Base-by-base conservation (phyloP, 2,888 invertebrate species). In the Sturmia bella region DNA sequence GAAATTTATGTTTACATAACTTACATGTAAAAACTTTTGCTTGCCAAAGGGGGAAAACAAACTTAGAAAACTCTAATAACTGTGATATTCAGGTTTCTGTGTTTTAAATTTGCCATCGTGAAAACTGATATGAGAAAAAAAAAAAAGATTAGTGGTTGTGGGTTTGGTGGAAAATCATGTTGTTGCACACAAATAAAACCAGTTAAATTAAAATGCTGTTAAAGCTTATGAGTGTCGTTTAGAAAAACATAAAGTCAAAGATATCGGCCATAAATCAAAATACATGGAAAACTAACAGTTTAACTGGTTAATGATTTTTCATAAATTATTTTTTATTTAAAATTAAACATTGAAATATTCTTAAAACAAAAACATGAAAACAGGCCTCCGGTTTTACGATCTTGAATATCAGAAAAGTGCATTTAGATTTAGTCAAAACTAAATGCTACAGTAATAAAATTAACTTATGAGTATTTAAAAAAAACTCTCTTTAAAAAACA, bases 231-330 rank as follows among this genome's bases (percentile, higher is more conserved):
- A 63, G 24, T 63, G 43, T 52, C 59, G 52, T 13, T 73, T 63
- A 39, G 64, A 56, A 56, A 74, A 64, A 24, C 17, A 56, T 54
- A 56, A 61, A 73, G 56, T 56, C 48, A 72, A 32, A 56, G 32
- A 74, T 57, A 69, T 64, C 63, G 17, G 7, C 21, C 24, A 73
- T 63, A 56, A 64, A 64, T 39, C 43, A 52, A 27, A 52, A 41
- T n/a, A 39, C 21, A 54, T n/a, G 12, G 9, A 52, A 41, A 59
- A 43, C 12, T n/a, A 15, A 13, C 0, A 37, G 19, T 24, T 21
- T 32, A 63, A 48, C 66, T 15, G 41, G 76, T 80, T 76, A 70
- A 39, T 66, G 27, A n/a, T n/a, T n/a, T n/a, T n/a, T n/a, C n/a
- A n/a, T n/a, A n/a, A n/a, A n/a, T n/a, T n/a, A n/a, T n/a, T n/a